These are phyloP conservation scores for Ispidina lecontei DNA, from an alignment of 2,797 vertebrate genomes.

Conservation along the genomic window DNA sequence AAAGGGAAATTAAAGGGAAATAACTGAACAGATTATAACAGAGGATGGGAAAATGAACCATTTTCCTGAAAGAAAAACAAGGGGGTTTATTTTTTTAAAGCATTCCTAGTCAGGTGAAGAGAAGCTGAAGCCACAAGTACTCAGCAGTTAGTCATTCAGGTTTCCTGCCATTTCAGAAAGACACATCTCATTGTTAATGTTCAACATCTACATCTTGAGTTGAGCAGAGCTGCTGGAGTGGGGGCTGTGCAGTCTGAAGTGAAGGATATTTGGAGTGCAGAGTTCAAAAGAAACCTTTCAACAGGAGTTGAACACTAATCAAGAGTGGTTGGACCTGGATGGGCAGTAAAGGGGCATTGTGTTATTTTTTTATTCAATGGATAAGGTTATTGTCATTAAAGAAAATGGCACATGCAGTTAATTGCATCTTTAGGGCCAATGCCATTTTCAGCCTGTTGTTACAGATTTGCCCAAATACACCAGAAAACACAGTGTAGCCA, in stretches of 20 bases:
- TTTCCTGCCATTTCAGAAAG: constrained; percentile 5
- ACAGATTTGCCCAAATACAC: background rate
- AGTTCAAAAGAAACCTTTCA: background rate
- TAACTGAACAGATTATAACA: constrained; percentile 24
- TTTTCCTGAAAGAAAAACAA: constrained; percentile 40
- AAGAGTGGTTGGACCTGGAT: background rate
- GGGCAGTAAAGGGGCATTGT: background rate
- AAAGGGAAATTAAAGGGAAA: constrained; percentile 45
- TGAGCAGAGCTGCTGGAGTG: background rate
- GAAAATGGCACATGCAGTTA: background rate
- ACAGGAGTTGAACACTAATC: background rate
- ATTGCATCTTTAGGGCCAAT: background rate
- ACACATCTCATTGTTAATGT: background rate
- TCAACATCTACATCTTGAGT: background rate
- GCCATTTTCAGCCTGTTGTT: background rate
- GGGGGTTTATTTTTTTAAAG: background rate
- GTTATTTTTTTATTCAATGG: background rate
- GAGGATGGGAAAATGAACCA: constrained; percentile 5
- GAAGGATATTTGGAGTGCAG: background rate
- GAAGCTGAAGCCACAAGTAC: background rate
- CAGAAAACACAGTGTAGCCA: background rate
- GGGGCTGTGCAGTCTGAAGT: background rate
- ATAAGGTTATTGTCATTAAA: background rate
- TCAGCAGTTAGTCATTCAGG: background rate
- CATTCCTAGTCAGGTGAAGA: background rate